A percentile compares a stretch with the other conserved stretches of the same genome.
Conservation (phyloP, 2,797 vertebrate genomes). For the Sebastes itinus region DNA sequence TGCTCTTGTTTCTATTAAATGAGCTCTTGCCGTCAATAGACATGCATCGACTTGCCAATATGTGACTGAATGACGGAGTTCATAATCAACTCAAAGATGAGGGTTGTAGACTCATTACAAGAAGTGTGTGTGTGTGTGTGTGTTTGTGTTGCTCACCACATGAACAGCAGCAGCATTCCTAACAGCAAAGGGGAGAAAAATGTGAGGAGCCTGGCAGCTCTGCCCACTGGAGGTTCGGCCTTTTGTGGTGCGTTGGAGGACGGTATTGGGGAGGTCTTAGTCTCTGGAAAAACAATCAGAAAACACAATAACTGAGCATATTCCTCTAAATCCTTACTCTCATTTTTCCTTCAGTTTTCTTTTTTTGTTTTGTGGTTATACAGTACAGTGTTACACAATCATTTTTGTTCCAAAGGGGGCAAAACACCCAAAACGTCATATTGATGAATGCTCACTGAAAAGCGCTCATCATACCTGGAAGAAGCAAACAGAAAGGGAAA, state of each 20-base stretch:
- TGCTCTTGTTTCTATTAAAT: conserved; percentile 40
- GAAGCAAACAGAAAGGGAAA: conserved; percentile 55
- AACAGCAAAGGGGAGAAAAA: conserved; percentile 74
- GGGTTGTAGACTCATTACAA: not conserved
- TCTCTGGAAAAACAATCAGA: conserved; percentile 67
- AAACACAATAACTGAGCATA: conserved; percentile 25
- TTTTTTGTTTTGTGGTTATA: not conserved
- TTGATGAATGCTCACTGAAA: conserved; percentile 63
- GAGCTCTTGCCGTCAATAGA: conserved; percentile 30
- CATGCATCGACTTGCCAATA: conserved; percentile 34
- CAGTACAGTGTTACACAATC: not conserved
- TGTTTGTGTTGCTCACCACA: conserved; percentile 65
- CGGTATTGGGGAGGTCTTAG: conserved; percentile 81
- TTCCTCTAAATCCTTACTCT: not conserved
- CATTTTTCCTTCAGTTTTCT: not conserved
- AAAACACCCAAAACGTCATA: conserved; percentile 5
- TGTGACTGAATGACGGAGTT: conserved; percentile 32
- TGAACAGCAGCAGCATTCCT: conserved; percentile 76
- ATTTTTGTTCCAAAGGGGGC: not conserved
- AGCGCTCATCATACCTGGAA: conserved; percentile 54
- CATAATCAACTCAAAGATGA: conserved; percentile 44
- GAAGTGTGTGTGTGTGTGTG: conserved; percentile 8
- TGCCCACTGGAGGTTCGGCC: conserved; percentile 69
- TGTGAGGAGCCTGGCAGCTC: conserved; percentile 67
- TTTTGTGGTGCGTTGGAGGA: conserved; percentile 83